These are phyloP conservation scores for Dione vanillae DNA, from an alignment of 2,888 invertebrate genomes.

Conservation along the genomic window DNA sequence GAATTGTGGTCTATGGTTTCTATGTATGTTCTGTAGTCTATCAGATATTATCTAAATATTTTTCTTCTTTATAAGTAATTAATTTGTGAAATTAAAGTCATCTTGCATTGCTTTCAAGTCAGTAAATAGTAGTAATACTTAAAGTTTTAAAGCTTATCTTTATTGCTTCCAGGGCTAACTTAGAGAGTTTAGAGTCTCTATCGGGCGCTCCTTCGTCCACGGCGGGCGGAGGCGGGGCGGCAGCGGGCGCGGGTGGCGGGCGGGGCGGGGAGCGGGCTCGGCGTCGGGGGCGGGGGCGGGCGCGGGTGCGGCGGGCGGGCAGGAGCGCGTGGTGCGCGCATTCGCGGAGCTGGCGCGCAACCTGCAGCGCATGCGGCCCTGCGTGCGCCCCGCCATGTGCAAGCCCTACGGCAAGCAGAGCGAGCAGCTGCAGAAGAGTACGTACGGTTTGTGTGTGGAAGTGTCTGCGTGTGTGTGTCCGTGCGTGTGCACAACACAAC, in stretches of 20 bases:
- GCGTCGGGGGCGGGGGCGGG: conserved; percentile 86
- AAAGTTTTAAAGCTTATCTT: no score
- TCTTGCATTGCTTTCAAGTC: no score
- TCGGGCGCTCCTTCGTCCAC: conserved; percentile 75
- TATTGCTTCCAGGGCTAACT: conserved; percentile 83
- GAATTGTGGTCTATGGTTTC: no score
- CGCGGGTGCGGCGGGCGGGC: conserved; percentile 86
- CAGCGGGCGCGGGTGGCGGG: conserved; percentile 80
- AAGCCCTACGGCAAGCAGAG: conserved; percentile 96
- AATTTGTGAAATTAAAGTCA: no score
- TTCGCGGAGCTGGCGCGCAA: conserved; percentile 95
- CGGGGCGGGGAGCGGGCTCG: conserved; percentile 88
- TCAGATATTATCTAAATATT: no score
- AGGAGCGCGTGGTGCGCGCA: conserved; percentile 93
- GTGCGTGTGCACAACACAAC: background rate
- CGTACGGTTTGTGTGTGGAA: conserved; percentile 39
- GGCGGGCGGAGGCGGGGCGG: conserved; percentile 86
- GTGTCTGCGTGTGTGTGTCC: background rate
- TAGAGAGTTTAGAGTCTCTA: conserved; percentile 88
- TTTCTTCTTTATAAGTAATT: no score
- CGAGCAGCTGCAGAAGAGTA: conserved; percentile 93
- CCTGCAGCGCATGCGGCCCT: conserved; percentile 94
- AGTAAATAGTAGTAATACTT: no score
- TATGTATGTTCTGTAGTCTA: no score
- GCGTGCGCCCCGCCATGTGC: conserved; percentile 94